Evolutionary conservation across 2,113 vertebrate species (phyloP).

Genomic region (Pygoscelis adeliae): DNA sequence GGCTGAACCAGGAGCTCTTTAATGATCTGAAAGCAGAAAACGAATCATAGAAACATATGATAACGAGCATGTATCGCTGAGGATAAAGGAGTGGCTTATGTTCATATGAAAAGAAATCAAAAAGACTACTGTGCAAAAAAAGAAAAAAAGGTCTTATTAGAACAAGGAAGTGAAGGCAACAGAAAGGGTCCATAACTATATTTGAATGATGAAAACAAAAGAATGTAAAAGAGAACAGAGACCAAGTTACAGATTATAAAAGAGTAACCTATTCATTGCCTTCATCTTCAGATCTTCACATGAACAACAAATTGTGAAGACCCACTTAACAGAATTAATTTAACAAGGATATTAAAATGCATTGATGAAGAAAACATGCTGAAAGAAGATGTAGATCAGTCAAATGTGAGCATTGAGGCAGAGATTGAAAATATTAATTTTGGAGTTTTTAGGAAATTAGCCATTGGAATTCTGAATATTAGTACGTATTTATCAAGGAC

Average conservation of each 20-base stretch:
- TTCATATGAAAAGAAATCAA: background rate
- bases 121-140: background rate
- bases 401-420: background rate
- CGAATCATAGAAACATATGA: background rate
- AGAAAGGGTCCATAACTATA: background rate
- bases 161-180: background rate
- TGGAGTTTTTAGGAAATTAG: background rate
- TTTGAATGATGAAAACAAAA: background rate
- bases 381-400: background rate
- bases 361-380: background rate
- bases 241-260: background rate
- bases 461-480: background rate
- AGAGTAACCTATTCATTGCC: background rate
- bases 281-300: background rate
- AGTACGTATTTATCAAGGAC: background rate
- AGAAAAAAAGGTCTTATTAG: background rate
- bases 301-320: background rate
- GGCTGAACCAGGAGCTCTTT: background rate
- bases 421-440: background rate
- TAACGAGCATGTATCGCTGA: background rate
- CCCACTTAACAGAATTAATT: background rate
- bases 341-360: background rate
- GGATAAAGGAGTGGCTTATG: background rate
- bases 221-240: background rate
- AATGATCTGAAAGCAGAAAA: background rate